Percentiles rank a stretch among this genome's conserved stretches.
Conservation (phyloP, 2,888 invertebrate genomes). For the Podotricha telesiphe region DNA sequence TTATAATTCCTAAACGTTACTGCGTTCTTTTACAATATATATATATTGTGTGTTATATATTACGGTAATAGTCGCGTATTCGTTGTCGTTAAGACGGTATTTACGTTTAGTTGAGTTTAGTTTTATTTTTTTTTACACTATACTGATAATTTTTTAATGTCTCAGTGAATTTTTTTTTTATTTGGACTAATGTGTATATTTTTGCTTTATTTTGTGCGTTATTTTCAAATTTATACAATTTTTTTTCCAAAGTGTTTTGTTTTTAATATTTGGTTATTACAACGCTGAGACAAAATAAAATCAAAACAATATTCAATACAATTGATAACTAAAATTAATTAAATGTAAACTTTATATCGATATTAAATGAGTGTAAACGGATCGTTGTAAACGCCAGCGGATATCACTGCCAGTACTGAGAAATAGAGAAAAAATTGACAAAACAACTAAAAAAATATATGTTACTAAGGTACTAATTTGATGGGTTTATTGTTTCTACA, state of each 20-base stretch:
- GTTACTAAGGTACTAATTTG: constrained; percentile 20
- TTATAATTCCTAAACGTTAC: constrained; percentile 35
- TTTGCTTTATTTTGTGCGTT: too few species aligned
- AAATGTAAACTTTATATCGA: constrained; percentile 26
- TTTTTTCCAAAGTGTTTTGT: too few species aligned
- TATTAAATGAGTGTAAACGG: constrained; percentile 24
- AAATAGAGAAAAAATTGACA: background rate
- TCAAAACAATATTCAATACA: constrained; percentile 6
- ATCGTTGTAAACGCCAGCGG: constrained; percentile 40
- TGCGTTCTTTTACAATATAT: constrained; percentile 23
- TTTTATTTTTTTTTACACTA: background rate
- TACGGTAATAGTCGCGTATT: constrained; percentile 38
- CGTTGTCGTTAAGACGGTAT: constrained; percentile 22
- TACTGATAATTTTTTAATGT: background rate
- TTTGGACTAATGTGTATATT: background rate
- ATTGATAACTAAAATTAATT: constrained; percentile 18
- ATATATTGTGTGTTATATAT: constrained; percentile 29
- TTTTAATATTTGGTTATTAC: background rate
- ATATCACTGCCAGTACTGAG: constrained; percentile 41
- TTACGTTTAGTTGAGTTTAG: constrained; percentile 18
- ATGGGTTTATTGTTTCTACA: constrained; percentile 26
- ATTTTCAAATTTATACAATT: too few species aligned
- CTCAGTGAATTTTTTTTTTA: background rate
- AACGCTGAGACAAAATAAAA: background rate
- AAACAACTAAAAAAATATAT: background rate